Evolutionary conservation across 92 coral and sea anemone genomes (phyloP).

Genomic region (Metridium senile): DNA sequence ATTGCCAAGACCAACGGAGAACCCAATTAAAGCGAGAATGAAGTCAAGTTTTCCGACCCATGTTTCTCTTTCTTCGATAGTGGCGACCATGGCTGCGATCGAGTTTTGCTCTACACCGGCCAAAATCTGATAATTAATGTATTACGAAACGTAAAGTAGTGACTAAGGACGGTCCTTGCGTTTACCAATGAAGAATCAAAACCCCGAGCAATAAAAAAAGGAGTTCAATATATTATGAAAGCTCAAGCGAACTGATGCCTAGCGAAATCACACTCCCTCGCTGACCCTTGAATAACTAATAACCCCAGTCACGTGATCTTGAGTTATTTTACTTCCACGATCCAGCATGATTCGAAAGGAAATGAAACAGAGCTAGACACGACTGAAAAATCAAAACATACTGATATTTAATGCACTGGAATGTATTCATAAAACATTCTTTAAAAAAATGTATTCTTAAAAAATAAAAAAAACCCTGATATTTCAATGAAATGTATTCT

Average conservation of each 20-base stretch:
- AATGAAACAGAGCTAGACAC: not conserved
- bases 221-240: not conserved
- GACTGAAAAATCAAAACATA: too few species aligned
- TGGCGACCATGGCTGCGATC: conserved; percentile 16
- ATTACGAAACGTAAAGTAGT: too few species aligned
- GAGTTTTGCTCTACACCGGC: not conserved
- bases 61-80: conserved; percentile 68
- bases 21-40: conserved; percentile 82
- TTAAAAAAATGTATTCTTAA: too few species aligned
- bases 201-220: not conserved
- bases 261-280: not conserved
- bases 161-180: not conserved
- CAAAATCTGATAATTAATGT: not conserved
- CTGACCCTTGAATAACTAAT: not conserved
- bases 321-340: conserved; percentile 1
- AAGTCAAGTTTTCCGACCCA: conserved; percentile 93
- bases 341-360: not conserved
- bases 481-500: too few species aligned
- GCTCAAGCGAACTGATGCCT: not conserved
- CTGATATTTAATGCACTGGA: too few species aligned
- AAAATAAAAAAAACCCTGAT: too few species aligned
- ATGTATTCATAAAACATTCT: too few species aligned
- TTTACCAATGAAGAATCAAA: not conserved
- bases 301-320: not conserved
- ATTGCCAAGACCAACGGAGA: conserved; percentile 91